A percentile compares a stretch with the other conserved stretches of the same genome.
These are phyloP conservation scores for Pipra filicauda DNA, from an alignment of 2,113 vertebrate genomes.

Conservation along the genomic window DNA sequence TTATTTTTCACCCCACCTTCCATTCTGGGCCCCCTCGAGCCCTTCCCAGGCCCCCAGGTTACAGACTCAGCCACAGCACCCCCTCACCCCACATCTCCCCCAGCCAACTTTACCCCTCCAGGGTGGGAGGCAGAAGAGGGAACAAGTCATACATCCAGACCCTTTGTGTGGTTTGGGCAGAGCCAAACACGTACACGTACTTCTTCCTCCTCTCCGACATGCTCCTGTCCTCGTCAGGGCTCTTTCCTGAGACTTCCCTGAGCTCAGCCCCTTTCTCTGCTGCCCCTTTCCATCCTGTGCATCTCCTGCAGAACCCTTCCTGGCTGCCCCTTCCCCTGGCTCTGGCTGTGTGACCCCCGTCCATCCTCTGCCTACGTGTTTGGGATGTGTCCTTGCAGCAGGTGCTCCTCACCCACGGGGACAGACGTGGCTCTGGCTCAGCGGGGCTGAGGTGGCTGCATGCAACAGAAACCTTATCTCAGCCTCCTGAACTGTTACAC, in stretches of 20 bases:
- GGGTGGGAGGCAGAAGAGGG: neutral
- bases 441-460: neutral
- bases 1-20: neutral
- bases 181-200: fast-evolving
- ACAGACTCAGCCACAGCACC: neutral
- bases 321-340: neutral
- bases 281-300: fast-evolving
- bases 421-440: neutral
- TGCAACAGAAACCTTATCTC: neutral
- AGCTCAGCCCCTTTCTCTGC: neutral
- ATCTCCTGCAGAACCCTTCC: neutral
- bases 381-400: neutral
- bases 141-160: neutral
- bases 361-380: fast-evolving
- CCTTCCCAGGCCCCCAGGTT: neutral
- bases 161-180: neutral
- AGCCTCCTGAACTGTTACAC: neutral
- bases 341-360: neutral
- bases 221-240: neutral
- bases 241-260: neutral
- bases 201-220: neutral
- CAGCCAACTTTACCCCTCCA: neutral
- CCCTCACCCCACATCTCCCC: neutral
- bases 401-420: neutral
- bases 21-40: neutral